Conservation (phyloP, 2,797 vertebrate genomes). For the Notolabrus celidotus region DNA sequence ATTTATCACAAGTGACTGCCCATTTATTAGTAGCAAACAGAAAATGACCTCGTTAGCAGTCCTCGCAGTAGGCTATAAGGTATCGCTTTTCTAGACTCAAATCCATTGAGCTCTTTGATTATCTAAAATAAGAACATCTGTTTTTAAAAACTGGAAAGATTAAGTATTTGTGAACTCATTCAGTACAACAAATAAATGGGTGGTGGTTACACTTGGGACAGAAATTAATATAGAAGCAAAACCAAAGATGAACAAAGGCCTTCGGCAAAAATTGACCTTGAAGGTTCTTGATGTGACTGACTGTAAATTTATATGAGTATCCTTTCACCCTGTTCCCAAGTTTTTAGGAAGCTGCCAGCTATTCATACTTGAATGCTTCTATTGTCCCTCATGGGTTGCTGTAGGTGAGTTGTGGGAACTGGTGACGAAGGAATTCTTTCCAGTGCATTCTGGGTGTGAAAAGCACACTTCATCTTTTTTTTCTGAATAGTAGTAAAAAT, state of each 20-base stretch:
- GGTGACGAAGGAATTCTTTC: slow-evolving; percentile 58
- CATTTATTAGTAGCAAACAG: slow-evolving; percentile 52
- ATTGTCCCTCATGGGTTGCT: slow-evolving; percentile 58
- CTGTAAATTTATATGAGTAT: slow-evolving; percentile 35
- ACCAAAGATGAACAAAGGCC: not conserved
- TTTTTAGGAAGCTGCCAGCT: slow-evolving; percentile 44
- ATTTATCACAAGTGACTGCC: slow-evolving; percentile 66
- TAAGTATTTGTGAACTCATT: not conserved
- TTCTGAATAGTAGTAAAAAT: too few species aligned
- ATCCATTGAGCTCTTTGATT: slow-evolving; percentile 14
- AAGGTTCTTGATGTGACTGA: slow-evolving; percentile 29
- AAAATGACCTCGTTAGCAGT: slow-evolving; percentile 50
- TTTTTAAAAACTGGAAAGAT: not conserved
- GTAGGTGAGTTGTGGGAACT: slow-evolving; percentile 70
- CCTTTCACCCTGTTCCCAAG: slow-evolving; percentile 44
- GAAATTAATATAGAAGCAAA: slow-evolving; percentile 11
- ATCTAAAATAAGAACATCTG: slow-evolving; percentile 11
- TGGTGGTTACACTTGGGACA: not conserved
- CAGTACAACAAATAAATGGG: not conserved
- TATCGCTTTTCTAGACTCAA: not conserved
- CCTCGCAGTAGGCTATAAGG: slow-evolving; percentile 29
- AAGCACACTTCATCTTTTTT: not conserved
- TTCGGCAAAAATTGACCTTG: not conserved
- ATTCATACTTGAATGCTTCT: slow-evolving; percentile 65
- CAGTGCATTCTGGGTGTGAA: slow-evolving; percentile 40